Evolutionary conservation across 2,113 vertebrate genomes (phyloP), one percentile per base, ranked within the genome.

Genomic region (Eptatretus burgeri): DNA sequence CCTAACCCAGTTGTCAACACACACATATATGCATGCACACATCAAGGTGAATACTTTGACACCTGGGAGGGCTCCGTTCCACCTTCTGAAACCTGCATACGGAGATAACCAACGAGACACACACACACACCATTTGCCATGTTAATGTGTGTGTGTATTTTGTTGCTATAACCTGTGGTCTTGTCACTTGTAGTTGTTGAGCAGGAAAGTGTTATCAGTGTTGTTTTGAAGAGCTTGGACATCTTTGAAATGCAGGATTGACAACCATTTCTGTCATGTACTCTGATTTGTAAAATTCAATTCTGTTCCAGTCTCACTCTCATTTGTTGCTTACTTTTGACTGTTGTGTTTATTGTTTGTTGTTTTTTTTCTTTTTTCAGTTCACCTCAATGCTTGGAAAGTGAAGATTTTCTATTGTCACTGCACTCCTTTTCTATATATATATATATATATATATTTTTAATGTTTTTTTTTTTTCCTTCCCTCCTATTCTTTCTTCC

Each of bases 401-500:
- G 14, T 17, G 20, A 27, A 14, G 14, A 20, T 20, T 20, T 13
- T 20, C 19, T 7, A 19, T 3, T 41, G 5, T n/a, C 62, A n/a
- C 12, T 66, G 27, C 13, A 8, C 51, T 65, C 64, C 12, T 69
- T 5, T 65, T 9, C 19, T 2, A 64, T 49, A n/a, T n/a, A n/a
- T n/a, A n/a, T n/a, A n/a, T n/a, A n/a, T n/a, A n/a, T n/a, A n/a
- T n/a, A n/a, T n/a, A n/a, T n/a, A n/a, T 13, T 20, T 63, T 53
- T 49, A 20, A n/a, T 63, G 2, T 60, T 16, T 7, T 16, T 60
- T 7, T 5, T 16, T 16, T 60, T 8, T 18, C 20, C 20, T 63
- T 14, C 49, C 16, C 8, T 20, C 13, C 62, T 63, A 10, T 20
- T 53, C 60, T 13, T 69, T 56, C 52, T 62, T 67, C 51, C 79